Base-by-base conservation (phyloP, 2,888 invertebrate species). In the Polia nebulosa region DNA sequence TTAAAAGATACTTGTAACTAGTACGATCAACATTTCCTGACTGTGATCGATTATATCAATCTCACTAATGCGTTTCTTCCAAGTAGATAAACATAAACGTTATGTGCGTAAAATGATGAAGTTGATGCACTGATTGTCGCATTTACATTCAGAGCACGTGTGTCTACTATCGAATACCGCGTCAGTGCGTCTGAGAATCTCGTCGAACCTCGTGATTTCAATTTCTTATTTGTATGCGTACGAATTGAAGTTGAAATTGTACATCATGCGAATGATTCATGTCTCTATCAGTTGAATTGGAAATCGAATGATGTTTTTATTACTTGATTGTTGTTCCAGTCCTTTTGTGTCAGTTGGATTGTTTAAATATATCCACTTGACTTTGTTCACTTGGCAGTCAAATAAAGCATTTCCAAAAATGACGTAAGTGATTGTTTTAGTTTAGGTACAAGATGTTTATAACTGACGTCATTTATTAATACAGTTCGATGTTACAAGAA, bases 51-150 rank as follows among this genome's bases (percentile, higher is more conserved):
- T 74, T 67, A 62, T 55, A 66, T 70, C 58, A 53, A 60, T 63
- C 51, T 62, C 22, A 29, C 34, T 74, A 59, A 73, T 60, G 61
- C 70, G 20, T 57, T 80, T 71, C 49, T 41, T 66, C 57, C 45
- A 70, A 57, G 49, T 32, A 75, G 51, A 74, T 73, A 81, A 72
- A 72, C 36, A 62, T 73, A 81, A 72, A 72, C 36, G 60, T 64
- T 69, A 78, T 82, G 85, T 81, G 85, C 81, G 85, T 83, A 83
- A 85, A 83, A 80, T 85, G 73, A 75, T 74, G 67, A 65, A 76
- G 67, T 36, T 66, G 32, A 66, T 76, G 74, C 74, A 72, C 70
- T 75, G 60, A 73, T 70, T 71, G 73, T 78, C 55, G 51, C 77
- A 80, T 80, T 70, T 62, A 59, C 62, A 85, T 79, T 75, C 84